phyloP scores from a whole-genome alignment of 2,113 vertebrate genomes.

The Uropsilus gracilis region DNA sequence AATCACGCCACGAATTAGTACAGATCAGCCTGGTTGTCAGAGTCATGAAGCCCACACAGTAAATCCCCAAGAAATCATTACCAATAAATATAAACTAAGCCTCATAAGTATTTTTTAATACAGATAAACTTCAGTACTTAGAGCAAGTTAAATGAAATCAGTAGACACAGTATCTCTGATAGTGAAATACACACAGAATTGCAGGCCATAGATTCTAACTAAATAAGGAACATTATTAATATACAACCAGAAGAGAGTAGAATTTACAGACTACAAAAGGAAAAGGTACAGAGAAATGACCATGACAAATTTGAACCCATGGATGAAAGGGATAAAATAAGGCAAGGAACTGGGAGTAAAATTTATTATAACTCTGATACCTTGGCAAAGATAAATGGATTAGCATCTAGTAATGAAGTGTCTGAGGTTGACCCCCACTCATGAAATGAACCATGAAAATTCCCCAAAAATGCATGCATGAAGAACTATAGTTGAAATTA shows the following conservation, averaged over 20 bases:
- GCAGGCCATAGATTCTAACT: background rate
- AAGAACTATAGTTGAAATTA: background rate
- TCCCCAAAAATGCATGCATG: background rate
- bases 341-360: background rate
- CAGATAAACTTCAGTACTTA: background rate
- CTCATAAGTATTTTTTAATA: constrained; percentile 5
- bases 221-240: background rate
- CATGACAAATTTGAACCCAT: background rate
- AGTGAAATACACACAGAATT: background rate
- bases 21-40: background rate
- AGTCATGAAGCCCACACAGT: constrained; percentile 47
- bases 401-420: constrained; percentile 5
- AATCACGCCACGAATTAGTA: constrained; percentile 13
- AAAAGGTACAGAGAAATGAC: background rate
- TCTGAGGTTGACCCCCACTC: constrained; percentile 4
- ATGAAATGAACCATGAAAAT: background rate
- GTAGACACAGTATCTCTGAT: background rate
- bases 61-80: constrained; percentile 30
- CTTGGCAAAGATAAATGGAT: constrained; percentile 36
- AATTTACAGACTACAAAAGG: background rate
- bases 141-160: background rate
- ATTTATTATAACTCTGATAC: constrained; percentile 48
- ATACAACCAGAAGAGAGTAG: background rate
- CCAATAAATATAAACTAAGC: constrained; percentile 1
- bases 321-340: constrained; percentile 47